Base-by-base conservation (phyloP, 2,888 invertebrate species). In the Pollenia labialis region DNA sequence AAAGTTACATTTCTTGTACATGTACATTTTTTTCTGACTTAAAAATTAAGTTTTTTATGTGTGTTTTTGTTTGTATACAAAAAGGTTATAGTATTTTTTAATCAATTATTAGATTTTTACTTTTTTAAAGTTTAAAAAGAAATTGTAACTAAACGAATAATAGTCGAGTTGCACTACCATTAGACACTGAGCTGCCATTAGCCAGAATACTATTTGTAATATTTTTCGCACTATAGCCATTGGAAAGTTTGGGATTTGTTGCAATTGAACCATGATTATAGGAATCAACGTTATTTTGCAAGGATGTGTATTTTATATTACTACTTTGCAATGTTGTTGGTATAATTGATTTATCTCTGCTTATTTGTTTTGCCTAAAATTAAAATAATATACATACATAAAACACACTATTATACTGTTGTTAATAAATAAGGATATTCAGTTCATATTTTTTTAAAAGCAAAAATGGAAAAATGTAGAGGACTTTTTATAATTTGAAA, bases 351-450 rank as follows among this genome's bases (percentile, higher is more conserved):
- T 94, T 94, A 56, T 95, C 92, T 88, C 94, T 94, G 56, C 96
- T 95, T 90, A 96, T 95, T 89, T 96, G 96, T 92, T 96, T 96
- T 1, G 96, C 96, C 95, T 95, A 92, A 93, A 89, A 87, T 71
- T 84, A 85, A n/a, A 42, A 66, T 60, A 62, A 81, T 3, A 46
- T 66, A 64, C 50, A 74, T 40, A 42, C 16, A 10, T 0, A 62
- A 23, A 42, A n/a, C 6, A 32, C 32, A 32, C 32, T 32, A 6
- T 6, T 32, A 32, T 32, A 32, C 4, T 32, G 32, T 4, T 32
- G 32, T 4, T 6, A 32, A 32, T 32, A 32, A 32, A 32, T 32
- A 32, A 32, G 4, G 32, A 6, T 32, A 32, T 32, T 32, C 32
- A 6, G 32, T 32, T 32, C 6, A 32, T 0, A 4, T 32, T 32